Percentiles rank a stretch among this genome's conserved stretches.
Conservation (phyloP, 1,140 invertebrate species). For the Formica exsecta region DNA sequence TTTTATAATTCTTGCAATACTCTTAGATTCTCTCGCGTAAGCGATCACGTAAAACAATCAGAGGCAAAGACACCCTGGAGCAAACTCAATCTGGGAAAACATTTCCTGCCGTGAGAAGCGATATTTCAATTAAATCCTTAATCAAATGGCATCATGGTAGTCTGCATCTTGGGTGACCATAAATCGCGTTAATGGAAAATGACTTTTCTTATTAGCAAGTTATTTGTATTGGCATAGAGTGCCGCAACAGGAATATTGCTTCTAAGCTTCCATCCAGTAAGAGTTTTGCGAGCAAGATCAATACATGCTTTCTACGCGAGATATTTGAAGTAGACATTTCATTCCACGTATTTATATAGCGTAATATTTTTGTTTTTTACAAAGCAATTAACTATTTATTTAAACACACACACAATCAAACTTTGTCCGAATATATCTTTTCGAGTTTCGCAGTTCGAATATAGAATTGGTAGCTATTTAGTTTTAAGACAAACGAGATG, state of each 20-base stretch:
- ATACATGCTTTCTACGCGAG: conserved; percentile 26
- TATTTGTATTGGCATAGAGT: conserved; percentile 44
- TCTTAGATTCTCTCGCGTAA: not conserved
- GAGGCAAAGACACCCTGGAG: conserved; percentile 5
- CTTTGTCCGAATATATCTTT: not conserved
- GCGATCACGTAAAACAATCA: conserved; percentile 63
- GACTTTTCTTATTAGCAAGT: conserved; percentile 51
- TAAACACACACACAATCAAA: not conserved
- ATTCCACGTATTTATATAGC: not conserved
- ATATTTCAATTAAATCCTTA: conserved; percentile 67
- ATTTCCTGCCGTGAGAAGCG: conserved; percentile 15
- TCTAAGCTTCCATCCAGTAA: conserved; percentile 39
- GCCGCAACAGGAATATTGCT: conserved; percentile 34
- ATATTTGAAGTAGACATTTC: conserved; percentile 27
- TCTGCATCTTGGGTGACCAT: conserved; percentile 25
- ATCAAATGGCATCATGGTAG: conserved; percentile 37
- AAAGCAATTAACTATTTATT: not conserved
- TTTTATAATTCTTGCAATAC: not conserved
- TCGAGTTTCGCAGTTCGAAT: not conserved
- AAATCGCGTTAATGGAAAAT: conserved; percentile 68
- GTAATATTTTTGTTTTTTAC: not conserved
- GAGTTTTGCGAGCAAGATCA: conserved; percentile 13
- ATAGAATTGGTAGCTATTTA: conserved; percentile 13
- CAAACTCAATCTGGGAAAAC: conserved; percentile 50
- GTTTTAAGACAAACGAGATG: conserved; percentile 48